These are phyloP conservation scores for Geophilus truncorum DNA, from an alignment of 2,888 invertebrate genomes.

Conservation along the genomic window DNA sequence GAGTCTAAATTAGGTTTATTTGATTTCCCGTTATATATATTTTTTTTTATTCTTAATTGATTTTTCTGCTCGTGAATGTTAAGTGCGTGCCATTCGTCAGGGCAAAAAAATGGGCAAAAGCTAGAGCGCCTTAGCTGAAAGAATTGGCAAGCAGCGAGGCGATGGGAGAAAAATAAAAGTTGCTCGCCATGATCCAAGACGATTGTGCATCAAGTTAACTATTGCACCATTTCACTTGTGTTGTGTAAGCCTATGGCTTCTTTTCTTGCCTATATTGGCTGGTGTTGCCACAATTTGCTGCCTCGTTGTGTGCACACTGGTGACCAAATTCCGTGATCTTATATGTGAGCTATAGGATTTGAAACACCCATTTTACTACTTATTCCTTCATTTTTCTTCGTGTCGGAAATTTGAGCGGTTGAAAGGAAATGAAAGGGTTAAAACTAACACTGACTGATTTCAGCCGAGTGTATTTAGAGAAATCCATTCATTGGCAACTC, in stretches of 20 bases:
- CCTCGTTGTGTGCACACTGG: background rate
- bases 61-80: background rate
- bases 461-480: background rate
- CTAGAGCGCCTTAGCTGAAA: background rate
- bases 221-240: constrained; percentile 3
- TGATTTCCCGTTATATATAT: background rate
- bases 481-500: constrained; percentile 5
- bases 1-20: background rate
- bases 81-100: background rate
- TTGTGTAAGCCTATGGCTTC: background rate
- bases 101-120: background rate
- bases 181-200: background rate
- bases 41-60: background rate
- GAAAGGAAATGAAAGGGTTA: constrained; percentile 27
- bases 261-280: constrained; percentile 8
- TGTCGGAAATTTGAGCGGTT: constrained; percentile 15
- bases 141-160: background rate
- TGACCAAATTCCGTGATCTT: background rate
- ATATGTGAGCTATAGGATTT: constrained; percentile 7
- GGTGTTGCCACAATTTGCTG: constrained; percentile 12
- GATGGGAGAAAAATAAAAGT: constrained; percentile 4
- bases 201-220: constrained; percentile 16
- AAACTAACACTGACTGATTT: background rate
- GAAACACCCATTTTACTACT: background rate
- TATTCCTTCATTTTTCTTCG: constrained; percentile 17